These are phyloP conservation scores for Clinocottus analis DNA, from an alignment of 2,113 vertebrate species.

Conservation along the genomic window DNA sequence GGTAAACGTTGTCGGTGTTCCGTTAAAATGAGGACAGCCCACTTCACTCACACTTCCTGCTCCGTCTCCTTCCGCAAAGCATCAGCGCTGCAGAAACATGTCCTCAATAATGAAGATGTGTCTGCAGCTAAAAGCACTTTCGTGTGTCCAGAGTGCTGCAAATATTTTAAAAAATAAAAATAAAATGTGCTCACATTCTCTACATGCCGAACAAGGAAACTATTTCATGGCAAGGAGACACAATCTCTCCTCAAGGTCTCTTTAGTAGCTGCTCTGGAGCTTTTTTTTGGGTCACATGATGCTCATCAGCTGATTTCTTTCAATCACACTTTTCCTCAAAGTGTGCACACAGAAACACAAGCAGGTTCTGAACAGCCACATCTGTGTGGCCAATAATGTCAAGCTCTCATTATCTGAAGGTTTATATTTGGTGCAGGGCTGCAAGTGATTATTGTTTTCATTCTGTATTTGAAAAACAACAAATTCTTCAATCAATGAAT, in stretches of 20 bases:
- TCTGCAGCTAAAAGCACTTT: not conserved
- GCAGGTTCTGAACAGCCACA: not conserved
- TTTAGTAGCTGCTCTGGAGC: slow-evolving; percentile 3
- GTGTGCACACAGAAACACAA: not conserved
- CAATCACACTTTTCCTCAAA: not conserved
- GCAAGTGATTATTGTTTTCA: no score
- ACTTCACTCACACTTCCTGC: slow-evolving; percentile 47
- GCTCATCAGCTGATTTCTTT: not conserved
- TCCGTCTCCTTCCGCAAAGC: slow-evolving; percentile 37
- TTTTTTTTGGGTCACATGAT: not conserved
- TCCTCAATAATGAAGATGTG: not conserved
- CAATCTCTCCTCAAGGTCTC: not conserved
- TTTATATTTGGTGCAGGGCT: not conserved
- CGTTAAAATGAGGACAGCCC: slow-evolving; percentile 46
- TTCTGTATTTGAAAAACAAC: not conserved
- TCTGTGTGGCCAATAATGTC: not conserved
- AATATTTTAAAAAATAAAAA: not conserved
- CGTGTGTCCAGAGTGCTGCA: not conserved
- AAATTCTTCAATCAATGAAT: not conserved
- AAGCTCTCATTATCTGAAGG: not conserved
- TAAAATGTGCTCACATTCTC: not conserved
- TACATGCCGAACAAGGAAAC: not conserved
- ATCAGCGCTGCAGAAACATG: slow-evolving; percentile 2
- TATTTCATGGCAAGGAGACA: not conserved
- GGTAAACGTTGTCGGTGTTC: slow-evolving; percentile 2